A percentile compares a stretch with the other conserved stretches of the same genome.
Conservation (phyloP, 2,113 vertebrate species). For the Podiceps cristatus region DNA sequence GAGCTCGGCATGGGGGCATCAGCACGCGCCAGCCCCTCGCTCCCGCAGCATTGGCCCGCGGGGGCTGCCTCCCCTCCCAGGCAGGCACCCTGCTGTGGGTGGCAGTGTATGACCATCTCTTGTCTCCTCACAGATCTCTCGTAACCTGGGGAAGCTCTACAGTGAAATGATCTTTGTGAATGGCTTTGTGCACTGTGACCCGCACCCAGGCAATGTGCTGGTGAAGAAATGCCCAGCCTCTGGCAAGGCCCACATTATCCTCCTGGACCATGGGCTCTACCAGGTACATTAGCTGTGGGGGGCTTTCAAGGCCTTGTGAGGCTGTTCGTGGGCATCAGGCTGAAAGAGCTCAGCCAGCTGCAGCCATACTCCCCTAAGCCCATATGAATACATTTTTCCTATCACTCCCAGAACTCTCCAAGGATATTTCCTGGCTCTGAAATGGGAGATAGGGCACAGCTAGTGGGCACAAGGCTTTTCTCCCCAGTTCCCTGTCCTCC, state of each 20-base stretch:
- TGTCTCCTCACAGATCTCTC: conserved; percentile 84
- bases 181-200: conserved; percentile 97
- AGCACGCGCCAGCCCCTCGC: neutral
- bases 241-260: conserved; percentile 85
- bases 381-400: neutral
- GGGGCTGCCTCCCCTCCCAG: neutral
- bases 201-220: conserved; percentile 93
- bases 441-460: neutral
- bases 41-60: rapidly evolving
- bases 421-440: neutral
- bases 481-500: neutral
- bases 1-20: neutral
- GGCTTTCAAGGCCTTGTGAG: neutral
- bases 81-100: neutral
- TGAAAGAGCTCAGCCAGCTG: neutral
- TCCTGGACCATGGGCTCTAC: conserved; percentile 96
- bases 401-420: neutral
- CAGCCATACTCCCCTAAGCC: neutral
- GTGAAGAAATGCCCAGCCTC: conserved; percentile 85
- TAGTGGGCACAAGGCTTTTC: neutral
- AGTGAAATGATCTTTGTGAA: conserved; percentile 98
- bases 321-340: neutral
- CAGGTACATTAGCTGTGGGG: conserved; percentile 80
- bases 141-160: conserved; percentile 91
- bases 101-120: neutral